phyloP scores from a whole-genome alignment of 2,888 invertebrate genomes.

The Lepas anatifera region DNA sequence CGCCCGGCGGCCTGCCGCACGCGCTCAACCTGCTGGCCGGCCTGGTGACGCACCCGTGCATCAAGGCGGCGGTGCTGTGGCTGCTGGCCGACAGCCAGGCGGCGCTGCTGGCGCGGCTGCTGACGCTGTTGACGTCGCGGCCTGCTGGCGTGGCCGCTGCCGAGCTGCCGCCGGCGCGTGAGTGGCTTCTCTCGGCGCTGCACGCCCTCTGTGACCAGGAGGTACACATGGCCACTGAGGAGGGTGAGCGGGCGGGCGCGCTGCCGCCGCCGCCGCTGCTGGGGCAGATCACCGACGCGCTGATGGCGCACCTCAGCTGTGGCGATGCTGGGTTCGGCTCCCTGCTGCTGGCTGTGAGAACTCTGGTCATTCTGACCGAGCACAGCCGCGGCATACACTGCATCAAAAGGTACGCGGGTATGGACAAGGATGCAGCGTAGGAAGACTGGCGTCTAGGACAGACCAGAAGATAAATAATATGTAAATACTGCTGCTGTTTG shows the following conservation, averaged over 20 bases:
- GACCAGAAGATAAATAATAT: no score
- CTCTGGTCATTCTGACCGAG: slow-evolving; percentile 21
- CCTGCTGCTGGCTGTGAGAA: slow-evolving; percentile 20
- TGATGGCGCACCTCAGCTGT: slow-evolving; percentile 52
- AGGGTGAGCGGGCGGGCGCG: slow-evolving; percentile 10
- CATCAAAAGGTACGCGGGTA: slow-evolving; percentile 21
- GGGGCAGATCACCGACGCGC: slow-evolving; percentile 49
- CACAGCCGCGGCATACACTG: slow-evolving; percentile 23
- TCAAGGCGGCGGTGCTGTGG: slow-evolving; percentile 74
- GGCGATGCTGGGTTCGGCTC: slow-evolving; percentile 34
- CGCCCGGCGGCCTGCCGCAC: slow-evolving; percentile 50
- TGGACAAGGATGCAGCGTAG: no score
- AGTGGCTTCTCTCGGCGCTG: slow-evolving; percentile 53
- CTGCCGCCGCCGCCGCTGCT: slow-evolving; percentile 36
- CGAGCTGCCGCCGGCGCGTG: slow-evolving; percentile 52
- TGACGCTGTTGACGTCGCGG: slow-evolving; percentile 47
- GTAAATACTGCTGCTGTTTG: no score
- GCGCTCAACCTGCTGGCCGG: slow-evolving; percentile 68
- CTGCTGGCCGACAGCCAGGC: slow-evolving; percentile 52
- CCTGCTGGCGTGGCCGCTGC: slow-evolving; percentile 46
- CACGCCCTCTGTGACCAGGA: slow-evolving; percentile 69
- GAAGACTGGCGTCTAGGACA: no score
- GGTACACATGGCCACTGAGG: background rate
- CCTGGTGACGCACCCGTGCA: slow-evolving; percentile 67
- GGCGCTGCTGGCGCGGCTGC: slow-evolving; percentile 47